Conservation (phyloP, 2,888 invertebrate genomes). For the Acronicta aceris region DNA sequence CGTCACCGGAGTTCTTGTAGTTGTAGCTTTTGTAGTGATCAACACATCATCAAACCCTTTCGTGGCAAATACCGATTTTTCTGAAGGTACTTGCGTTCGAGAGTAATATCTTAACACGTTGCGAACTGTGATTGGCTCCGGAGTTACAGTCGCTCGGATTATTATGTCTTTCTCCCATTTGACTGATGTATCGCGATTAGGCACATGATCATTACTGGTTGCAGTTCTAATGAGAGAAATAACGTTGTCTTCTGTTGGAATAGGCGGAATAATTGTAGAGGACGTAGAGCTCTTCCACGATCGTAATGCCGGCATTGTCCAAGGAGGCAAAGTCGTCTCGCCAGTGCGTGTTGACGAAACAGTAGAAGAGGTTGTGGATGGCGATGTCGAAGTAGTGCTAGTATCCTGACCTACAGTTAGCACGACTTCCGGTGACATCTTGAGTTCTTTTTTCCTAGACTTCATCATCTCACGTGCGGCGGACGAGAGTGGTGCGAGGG, state of each 20-base stretch:
- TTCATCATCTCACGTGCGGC: constrained; percentile 73
- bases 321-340: constrained; percentile 80
- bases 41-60: constrained; percentile 79
- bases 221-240: constrained; percentile 73
- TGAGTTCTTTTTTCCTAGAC: constrained; percentile 81
- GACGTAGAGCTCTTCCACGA: constrained; percentile 79
- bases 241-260: constrained; percentile 74
- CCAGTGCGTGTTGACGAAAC: constrained; percentile 61
- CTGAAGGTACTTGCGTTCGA: constrained; percentile 68
- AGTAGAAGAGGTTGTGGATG: constrained; percentile 64
- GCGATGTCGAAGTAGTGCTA: constrained; percentile 63
- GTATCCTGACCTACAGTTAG: constrained; percentile 69
- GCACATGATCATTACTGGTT: constrained; percentile 72
- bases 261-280: constrained; percentile 73
- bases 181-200: constrained; percentile 75
- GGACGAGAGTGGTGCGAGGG: constrained; percentile 70
- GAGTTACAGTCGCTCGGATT: constrained; percentile 77
- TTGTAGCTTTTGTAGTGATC: constrained; percentile 77
- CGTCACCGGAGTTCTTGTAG: constrained; percentile 64
- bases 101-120: constrained; percentile 77
- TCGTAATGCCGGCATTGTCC: constrained; percentile 87
- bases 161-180: constrained; percentile 84
- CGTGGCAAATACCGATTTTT: constrained; percentile 69
- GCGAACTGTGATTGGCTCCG: constrained; percentile 75
- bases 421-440: constrained; percentile 70